A percentile compares a stretch with the other conserved stretches of the same genome.
Conservation (phyloP, 2,113 vertebrate species). For the Ranitomeya imitator region DNA sequence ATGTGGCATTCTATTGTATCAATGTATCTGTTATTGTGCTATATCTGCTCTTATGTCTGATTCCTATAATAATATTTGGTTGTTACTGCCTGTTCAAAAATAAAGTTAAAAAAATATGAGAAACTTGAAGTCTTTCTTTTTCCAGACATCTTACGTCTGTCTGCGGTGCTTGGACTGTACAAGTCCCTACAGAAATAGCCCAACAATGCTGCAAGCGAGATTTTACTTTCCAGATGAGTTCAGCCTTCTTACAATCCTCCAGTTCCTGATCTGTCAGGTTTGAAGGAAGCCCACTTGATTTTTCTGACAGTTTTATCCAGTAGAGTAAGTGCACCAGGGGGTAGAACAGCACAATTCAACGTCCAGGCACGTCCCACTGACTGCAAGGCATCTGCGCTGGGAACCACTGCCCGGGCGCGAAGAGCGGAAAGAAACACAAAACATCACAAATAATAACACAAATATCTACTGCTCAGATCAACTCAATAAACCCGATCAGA, state of each 20-base stretch:
- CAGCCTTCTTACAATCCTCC: neutral
- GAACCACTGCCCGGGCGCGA: neutral
- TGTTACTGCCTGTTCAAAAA: neutral
- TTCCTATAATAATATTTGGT: too few relatives aligned
- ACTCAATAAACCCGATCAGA: too few relatives aligned
- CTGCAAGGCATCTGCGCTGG: conserved; percentile 8
- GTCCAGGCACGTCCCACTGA: conserved; percentile 18
- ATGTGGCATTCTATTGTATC: too few relatives aligned
- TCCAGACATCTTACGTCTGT: neutral
- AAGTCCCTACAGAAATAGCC: neutral
- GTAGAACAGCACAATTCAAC: neutral
- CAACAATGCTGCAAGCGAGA: neutral
- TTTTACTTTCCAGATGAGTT: conserved; percentile 1
- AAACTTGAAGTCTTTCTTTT: neutral
- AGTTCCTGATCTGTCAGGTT: conserved; percentile 32
- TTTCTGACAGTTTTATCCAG: conserved; percentile 36
- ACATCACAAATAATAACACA: neutral
- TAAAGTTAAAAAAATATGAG: neutral
- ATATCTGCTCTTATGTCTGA: neutral
- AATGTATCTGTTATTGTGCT: neutral
- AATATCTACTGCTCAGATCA: too few relatives aligned
- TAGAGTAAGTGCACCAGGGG: conserved; percentile 33
- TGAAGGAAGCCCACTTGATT: conserved; percentile 22
- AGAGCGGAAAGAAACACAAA: neutral
- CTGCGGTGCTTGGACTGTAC: neutral